These are phyloP conservation scores for Bombus picipes DNA, from an alignment of 1,140 invertebrate genomes.

Conservation along the genomic window DNA sequence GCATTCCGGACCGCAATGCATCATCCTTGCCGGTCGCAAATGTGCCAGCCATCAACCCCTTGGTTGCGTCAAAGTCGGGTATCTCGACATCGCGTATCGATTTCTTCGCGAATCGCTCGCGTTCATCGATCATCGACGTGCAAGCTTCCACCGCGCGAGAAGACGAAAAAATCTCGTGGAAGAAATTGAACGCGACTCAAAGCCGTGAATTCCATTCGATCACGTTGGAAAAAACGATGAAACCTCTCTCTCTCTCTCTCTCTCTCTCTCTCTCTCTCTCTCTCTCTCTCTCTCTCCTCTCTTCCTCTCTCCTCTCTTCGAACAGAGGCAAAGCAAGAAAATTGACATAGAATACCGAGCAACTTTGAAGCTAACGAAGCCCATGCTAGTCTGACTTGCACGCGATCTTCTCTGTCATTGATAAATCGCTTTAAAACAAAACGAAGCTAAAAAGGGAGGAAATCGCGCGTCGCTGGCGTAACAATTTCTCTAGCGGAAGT, in stretches of 20 bases:
- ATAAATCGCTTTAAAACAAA: conserved; percentile 34
- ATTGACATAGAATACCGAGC: conserved; percentile 7
- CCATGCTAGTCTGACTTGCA: neutral
- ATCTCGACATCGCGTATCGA: neutral
- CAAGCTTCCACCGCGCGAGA: neutral
- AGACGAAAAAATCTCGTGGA: neutral
- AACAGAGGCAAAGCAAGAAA: conserved; percentile 5
- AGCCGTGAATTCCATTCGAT: neutral
- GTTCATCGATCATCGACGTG: conserved; percentile 4
- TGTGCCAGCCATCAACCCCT: neutral
- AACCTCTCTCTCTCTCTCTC: too few species aligned
- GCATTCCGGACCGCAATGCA: conserved; percentile 29
- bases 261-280: too few species aligned
- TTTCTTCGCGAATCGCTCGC: neutral
- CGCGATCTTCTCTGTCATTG: conserved; percentile 25
- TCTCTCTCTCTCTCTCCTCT: too few species aligned
- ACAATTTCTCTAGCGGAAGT: conserved; percentile 37
- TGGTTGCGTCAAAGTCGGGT: neutral
- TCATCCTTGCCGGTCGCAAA: conserved; percentile 14
- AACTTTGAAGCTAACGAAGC: conserved; percentile 18
- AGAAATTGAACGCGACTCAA: neutral
- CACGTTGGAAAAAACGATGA: neutral
- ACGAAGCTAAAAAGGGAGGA: neutral
- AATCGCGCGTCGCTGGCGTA: neutral
- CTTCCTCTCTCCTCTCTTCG: neutral